Conservation (phyloP, 2,113 vertebrate genomes). For the Pangasianodon hypophthalmus region DNA sequence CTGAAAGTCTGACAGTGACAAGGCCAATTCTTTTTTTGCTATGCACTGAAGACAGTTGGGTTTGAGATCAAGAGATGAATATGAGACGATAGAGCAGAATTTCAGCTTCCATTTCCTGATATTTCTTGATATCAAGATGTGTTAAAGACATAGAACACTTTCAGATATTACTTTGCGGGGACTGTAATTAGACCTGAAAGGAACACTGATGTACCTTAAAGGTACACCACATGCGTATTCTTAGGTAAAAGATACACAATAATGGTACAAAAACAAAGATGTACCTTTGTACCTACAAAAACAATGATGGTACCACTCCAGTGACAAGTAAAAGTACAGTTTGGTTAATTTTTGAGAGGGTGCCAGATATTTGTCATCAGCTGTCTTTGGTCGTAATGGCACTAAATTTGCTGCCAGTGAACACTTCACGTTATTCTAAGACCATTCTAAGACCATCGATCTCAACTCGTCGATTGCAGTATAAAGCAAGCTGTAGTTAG, state of each 20-base stretch:
- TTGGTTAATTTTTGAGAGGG: not conserved
- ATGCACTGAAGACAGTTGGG: not conserved
- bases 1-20: not conserved
- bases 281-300: not conserved
- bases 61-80: not conserved
- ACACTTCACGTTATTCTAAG: not conserved
- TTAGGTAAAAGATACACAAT: not conserved
- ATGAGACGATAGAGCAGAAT: not conserved
- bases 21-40: not conserved
- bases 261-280: not conserved
- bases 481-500: not conserved
- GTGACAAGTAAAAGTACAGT: not conserved
- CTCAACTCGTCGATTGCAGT: not conserved
- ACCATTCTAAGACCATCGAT: not conserved
- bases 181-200: not conserved
- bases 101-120: not conserved
- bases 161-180: not conserved
- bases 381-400: not conserved
- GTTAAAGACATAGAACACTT: not conserved
- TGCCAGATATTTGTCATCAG: not conserved
- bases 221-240: not conserved
- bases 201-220: not conserved
- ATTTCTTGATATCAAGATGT: not conserved
- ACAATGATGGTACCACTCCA: not conserved
- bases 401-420: not conserved